These are phyloP conservation scores for Cryptops parisi DNA, from an alignment of 2,888 invertebrate genomes.

Conservation along the genomic window DNA sequence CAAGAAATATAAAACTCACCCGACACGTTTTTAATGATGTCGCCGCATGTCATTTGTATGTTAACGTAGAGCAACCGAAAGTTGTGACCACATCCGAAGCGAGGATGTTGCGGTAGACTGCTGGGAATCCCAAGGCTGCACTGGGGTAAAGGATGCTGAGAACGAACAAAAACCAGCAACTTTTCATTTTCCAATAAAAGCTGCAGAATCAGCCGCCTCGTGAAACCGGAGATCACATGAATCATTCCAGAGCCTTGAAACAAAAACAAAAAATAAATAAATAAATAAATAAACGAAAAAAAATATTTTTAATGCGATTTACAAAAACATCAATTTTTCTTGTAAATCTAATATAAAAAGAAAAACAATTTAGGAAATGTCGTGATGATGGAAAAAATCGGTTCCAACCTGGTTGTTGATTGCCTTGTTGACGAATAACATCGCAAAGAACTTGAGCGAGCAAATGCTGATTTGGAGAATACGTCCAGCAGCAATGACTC, in stretches of 20 bases:
- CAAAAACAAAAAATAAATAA: not conserved
- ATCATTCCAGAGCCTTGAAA: slow-evolving; percentile 21
- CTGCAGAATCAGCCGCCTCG: slow-evolving; percentile 69
- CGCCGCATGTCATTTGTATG: slow-evolving; percentile 56
- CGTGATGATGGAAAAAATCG: too few species aligned
- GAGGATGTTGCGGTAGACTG: slow-evolving; percentile 41
- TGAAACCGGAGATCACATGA: slow-evolving; percentile 57
- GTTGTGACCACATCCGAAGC: slow-evolving; percentile 55
- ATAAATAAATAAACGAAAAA: not conserved
- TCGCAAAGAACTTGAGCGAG: slow-evolving; percentile 64
- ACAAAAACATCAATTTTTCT: too few species aligned
- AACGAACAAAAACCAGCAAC: slow-evolving; percentile 53
- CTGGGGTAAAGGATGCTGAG: slow-evolving; percentile 17
- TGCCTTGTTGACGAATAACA: slow-evolving; percentile 49
- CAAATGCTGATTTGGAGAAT: slow-evolving; percentile 65
- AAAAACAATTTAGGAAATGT: slow-evolving; percentile 17
- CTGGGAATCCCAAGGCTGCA: slow-evolving; percentile 17
- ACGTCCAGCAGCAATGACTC: slow-evolving; percentile 67
- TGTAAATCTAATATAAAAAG: not conserved
- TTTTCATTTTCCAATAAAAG: slow-evolving; percentile 74
- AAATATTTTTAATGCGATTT: too few species aligned
- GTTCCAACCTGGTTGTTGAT: not conserved
- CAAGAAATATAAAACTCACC: slow-evolving; percentile 24
- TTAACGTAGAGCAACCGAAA: slow-evolving; percentile 58
- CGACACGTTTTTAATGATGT: slow-evolving; percentile 47